Percentiles rank a stretch among this genome's conserved stretches.
Evolutionary conservation across 2,888 invertebrate species (phyloP).

Genomic region (Tenthredo notha): DNA sequence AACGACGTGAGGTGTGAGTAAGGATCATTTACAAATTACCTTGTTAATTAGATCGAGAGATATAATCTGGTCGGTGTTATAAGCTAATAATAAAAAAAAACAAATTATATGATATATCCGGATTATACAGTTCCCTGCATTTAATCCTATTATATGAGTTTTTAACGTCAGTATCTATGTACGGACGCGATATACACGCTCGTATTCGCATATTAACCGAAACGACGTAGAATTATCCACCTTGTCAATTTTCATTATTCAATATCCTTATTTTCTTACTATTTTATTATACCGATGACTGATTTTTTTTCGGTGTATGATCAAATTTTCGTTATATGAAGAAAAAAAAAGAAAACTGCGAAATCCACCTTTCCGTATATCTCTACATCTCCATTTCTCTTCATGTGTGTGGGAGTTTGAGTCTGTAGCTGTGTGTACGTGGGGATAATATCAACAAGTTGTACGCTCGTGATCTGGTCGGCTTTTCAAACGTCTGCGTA

Average conservation of each 20-base stretch:
- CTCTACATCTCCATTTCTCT: not conserved
- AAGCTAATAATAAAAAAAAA: not conserved
- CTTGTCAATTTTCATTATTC: no score
- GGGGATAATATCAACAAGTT: slow-evolving; percentile 51
- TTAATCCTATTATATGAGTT: slow-evolving; percentile 3
- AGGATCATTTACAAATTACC: slow-evolving; percentile 7
- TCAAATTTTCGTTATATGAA: no score
- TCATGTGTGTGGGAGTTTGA: not conserved
- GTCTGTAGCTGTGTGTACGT: not conserved
- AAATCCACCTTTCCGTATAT: not conserved
- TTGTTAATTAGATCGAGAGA: not conserved
- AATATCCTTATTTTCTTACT: not conserved
- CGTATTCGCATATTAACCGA: no score
- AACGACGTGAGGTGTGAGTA: slow-evolving; percentile 28
- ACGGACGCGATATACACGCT: no score
- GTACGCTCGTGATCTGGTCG: slow-evolving; percentile 27
- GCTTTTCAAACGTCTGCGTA: not conserved
- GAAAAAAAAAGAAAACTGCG: not conserved
- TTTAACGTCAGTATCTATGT: not conserved
- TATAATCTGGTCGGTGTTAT: not conserved
- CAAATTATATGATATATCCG: not conserved
- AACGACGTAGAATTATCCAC: no score
- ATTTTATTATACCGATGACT: no score
- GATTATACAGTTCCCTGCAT: not conserved
- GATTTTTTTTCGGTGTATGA: no score